A percentile compares a stretch with the other conserved stretches of the same genome.
Evolutionary conservation across 2,888 invertebrate species (phyloP).

Genomic region (Entomobrya proxima): DNA sequence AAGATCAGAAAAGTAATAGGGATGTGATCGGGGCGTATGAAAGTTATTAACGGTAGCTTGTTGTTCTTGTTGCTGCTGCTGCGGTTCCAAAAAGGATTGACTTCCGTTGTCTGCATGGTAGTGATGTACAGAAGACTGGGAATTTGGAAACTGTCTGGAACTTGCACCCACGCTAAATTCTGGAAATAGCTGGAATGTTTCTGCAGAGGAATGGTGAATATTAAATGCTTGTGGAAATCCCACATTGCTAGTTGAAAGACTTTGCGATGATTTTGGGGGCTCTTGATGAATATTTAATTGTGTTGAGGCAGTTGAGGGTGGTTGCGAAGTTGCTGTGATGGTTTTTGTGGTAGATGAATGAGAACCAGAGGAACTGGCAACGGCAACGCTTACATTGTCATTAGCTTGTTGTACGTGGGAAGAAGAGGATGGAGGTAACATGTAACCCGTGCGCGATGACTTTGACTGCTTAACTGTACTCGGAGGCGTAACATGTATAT

Average conservation of each 20-base stretch:
- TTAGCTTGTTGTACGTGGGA: neutral
- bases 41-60: neutral
- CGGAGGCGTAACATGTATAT: no score
- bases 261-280: neutral
- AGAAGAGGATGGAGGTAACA: no score
- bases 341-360: neutral
- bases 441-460: no score
- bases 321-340: neutral
- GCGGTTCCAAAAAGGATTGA: neutral
- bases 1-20: slow-evolving; percentile 54
- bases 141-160: neutral
- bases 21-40: slow-evolving; percentile 32
- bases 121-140: neutral
- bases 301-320: neutral
- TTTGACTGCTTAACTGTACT: neutral
- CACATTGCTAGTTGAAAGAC: neutral
- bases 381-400: no score
- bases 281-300: neutral
- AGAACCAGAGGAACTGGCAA: no score
- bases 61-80: neutral
- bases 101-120: neutral
- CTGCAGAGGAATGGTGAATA: neutral
- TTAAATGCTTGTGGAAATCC: neutral
- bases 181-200: slow-evolving; percentile 57
- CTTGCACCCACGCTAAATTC: slow-evolving; percentile 19